Evolutionary conservation across 2,797 vertebrate species (phyloP).

Genomic region (Galaxias olidus): DNA sequence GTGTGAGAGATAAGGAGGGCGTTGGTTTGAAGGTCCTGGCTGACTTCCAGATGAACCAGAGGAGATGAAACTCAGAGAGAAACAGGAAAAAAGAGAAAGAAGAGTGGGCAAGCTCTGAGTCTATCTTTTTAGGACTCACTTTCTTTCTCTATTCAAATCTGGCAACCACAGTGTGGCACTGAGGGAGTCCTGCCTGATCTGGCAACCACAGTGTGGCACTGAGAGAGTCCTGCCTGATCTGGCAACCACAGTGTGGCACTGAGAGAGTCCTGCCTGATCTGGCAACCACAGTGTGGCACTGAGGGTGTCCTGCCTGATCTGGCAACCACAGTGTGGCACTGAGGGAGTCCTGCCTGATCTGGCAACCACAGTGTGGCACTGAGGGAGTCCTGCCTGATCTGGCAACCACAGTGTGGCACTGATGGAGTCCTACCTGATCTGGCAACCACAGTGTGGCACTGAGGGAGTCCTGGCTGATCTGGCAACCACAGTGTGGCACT

Average conservation of each 20-base stretch:
- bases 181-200: too few relatives aligned
- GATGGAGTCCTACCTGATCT: neutral
- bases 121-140: neutral
- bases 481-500: neutral
- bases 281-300: too few relatives aligned
- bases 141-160: neutral
- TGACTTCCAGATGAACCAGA: slow-evolving; percentile 9
- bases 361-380: neutral
- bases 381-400: neutral
- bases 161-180: too few relatives aligned
- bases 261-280: too few relatives aligned
- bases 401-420: neutral
- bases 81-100: too few relatives aligned
- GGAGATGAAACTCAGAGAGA: neutral
- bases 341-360: neutral
- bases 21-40: slow-evolving; percentile 2
- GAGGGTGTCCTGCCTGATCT: too few relatives aligned
- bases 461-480: neutral
- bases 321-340: too few relatives aligned
- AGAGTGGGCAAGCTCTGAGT: neutral
- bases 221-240: too few relatives aligned
- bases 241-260: too few relatives aligned
- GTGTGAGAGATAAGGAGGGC: too few relatives aligned
- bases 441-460: neutral
- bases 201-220: too few relatives aligned